Percentiles rank a stretch among this genome's conserved stretches.
phyloP scores from a whole-genome alignment of 2,797 vertebrate species.

The Erpetoichthys calabaricus region DNA sequence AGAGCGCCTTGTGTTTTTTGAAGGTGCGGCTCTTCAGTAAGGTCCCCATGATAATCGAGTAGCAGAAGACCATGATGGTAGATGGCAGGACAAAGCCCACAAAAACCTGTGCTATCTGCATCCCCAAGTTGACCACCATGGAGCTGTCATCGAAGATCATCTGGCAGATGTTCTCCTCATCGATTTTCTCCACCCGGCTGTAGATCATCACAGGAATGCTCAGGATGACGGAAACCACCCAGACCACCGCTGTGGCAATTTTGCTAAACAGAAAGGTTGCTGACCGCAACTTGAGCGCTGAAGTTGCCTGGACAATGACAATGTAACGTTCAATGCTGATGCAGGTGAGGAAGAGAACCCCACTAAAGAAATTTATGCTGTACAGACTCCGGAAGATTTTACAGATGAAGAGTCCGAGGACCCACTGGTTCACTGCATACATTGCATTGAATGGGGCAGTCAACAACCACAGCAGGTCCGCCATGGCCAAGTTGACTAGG shows the following conservation, averaged over 20 bases:
- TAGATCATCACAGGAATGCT: constrained; percentile 67
- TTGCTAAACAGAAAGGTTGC: constrained; percentile 32
- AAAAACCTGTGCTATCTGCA: constrained; percentile 45
- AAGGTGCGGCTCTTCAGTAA: constrained; percentile 41
- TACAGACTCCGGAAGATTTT: constrained; percentile 48
- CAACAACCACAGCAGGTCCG: constrained; percentile 70
- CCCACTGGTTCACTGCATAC: constrained; percentile 45
- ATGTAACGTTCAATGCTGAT: constrained; percentile 77
- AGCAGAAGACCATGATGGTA: constrained; percentile 63
- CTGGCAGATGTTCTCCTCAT: constrained; percentile 32
- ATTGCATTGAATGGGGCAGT: constrained; percentile 53
- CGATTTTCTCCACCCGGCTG: constrained; percentile 19
- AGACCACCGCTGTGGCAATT: constrained; percentile 33
- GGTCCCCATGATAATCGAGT: constrained; percentile 48
- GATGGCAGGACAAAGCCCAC: constrained; percentile 63
- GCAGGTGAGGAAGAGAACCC: constrained; percentile 65
- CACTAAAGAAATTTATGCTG: constrained; percentile 69
- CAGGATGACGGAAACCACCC: constrained; percentile 52
- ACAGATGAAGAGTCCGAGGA: constrained; percentile 40
- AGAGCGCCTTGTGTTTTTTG: constrained; percentile 44
- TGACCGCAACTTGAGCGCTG: constrained; percentile 33
- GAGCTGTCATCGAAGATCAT: constrained; percentile 28
- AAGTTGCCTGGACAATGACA: constrained; percentile 51
- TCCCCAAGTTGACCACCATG: constrained; percentile 34
- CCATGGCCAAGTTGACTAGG: constrained; percentile 70